phyloP scores from a whole-genome alignment of 2,888 invertebrate genomes.

The Labia minor region DNA sequence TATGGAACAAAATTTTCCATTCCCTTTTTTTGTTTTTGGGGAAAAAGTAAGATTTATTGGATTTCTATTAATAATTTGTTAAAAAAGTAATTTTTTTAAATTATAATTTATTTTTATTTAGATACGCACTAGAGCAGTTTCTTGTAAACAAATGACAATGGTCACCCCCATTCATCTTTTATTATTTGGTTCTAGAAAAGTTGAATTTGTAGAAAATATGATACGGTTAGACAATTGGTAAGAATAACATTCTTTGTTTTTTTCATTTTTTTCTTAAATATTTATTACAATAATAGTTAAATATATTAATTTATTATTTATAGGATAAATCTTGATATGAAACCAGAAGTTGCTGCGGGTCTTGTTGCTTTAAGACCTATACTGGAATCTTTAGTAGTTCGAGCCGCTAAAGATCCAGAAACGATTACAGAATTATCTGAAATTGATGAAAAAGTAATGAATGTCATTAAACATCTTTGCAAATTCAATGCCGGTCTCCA shows the following conservation, averaged over 20 bases:
- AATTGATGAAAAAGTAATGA: slow-evolving; percentile 55
- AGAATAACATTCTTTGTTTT: slow-evolving; percentile 21
- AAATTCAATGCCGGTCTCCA: slow-evolving; percentile 64
- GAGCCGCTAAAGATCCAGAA: slow-evolving; percentile 71
- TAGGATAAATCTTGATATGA: slow-evolving; percentile 76
- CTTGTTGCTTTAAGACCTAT: slow-evolving; percentile 81
- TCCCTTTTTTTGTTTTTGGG: slow-evolving; percentile 94
- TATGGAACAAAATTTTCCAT: slow-evolving; percentile 71
- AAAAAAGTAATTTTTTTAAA: background rate
- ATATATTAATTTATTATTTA: slow-evolving; percentile 23
- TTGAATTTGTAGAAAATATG: slow-evolving; percentile 62
- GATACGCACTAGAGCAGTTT: slow-evolving; percentile 87
- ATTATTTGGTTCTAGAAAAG: slow-evolving; percentile 82
- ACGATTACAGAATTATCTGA: slow-evolving; percentile 53
- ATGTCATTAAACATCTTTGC: slow-evolving; percentile 63
- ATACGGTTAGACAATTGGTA: slow-evolving; percentile 85
- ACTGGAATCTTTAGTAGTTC: slow-evolving; percentile 71
- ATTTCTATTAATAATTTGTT: background rate
- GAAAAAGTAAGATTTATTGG: slow-evolving; percentile 57
- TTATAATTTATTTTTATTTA: slow-evolving; percentile 29
- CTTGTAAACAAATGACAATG: slow-evolving; percentile 95
- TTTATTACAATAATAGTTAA: background rate
- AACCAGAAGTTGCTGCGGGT: slow-evolving; percentile 62
- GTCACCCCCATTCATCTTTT: slow-evolving; percentile 86
- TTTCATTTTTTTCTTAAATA: background rate